A percentile compares a stretch with the other conserved stretches of the same genome.
phyloP scores from a whole-genome alignment of 2,888 invertebrate species.

The Cybosia mesomella region DNA sequence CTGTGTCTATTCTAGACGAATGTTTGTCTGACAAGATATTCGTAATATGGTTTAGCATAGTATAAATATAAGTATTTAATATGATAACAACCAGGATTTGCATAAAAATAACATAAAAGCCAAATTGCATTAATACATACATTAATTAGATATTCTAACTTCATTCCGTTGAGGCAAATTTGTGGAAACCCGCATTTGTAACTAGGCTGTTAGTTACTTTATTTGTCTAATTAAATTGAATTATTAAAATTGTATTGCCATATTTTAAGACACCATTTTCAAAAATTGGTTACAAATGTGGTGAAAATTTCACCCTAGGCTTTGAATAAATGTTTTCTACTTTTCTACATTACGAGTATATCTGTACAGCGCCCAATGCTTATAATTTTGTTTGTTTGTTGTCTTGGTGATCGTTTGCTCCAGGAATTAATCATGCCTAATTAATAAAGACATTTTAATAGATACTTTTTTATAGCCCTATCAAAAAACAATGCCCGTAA shows the following conservation, averaged over 20 bases:
- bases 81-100: constrained; percentile 45
- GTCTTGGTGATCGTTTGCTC: not conserved
- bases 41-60: constrained; percentile 3
- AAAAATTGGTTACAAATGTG: not conserved
- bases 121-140: constrained; percentile 33
- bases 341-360: not conserved
- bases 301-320: not conserved
- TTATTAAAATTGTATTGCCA: not conserved
- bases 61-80: constrained; percentile 25
- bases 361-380: no score
- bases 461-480: not conserved
- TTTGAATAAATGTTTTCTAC: not conserved
- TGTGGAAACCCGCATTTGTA: constrained; percentile 26
- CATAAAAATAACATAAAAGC: constrained; percentile 52
- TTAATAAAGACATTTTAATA: not conserved
- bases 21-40: constrained; percentile 7
- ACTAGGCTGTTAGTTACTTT: constrained; percentile 3
- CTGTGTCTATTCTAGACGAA: constrained; percentile 16
- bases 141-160: constrained; percentile 38
- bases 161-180: constrained; percentile 33
- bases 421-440: not conserved
- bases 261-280: not conserved
- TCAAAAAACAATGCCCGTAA: not conserved
- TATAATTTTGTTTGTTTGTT: no score
- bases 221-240: not conserved